A percentile compares a stretch with the other conserved stretches of the same genome.
Evolutionary conservation across 2,888 invertebrate species (phyloP).

Genomic region (Thysanoteuthis rhombus): DNA sequence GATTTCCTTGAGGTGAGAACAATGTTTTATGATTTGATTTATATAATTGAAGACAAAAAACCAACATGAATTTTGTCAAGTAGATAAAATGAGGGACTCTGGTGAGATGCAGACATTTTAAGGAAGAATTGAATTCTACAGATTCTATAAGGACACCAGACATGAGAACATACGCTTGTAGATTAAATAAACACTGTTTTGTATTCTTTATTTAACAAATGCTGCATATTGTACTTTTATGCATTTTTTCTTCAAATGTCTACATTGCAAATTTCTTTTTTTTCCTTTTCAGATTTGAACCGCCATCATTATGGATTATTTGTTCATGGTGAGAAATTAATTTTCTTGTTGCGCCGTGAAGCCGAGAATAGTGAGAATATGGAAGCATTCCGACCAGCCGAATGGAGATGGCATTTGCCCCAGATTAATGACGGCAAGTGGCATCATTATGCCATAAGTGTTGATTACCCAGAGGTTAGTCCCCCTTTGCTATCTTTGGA

Average conservation of each 20-base stretch:
- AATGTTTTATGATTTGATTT: too few species aligned
- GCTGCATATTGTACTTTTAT: background rate
- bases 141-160: too few species aligned
- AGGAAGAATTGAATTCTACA: too few species aligned
- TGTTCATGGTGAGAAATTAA: slow-evolving; percentile 95
- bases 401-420: slow-evolving; percentile 97
- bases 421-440: slow-evolving; percentile 96
- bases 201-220: background rate
- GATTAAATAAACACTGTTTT: too few species aligned
- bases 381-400: slow-evolving; percentile 82
- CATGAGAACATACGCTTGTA: too few species aligned
- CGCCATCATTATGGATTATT: slow-evolving; percentile 98
- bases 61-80: too few species aligned
- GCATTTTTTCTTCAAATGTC: background rate
- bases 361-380: slow-evolving; percentile 67
- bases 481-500: background rate
- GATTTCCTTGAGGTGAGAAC: too few species aligned
- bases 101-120: too few species aligned
- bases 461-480: slow-evolving; percentile 86
- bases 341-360: slow-evolving; percentile 88
- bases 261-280: background rate
- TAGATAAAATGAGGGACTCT: too few species aligned
- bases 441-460: slow-evolving; percentile 96
- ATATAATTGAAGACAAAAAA: too few species aligned
- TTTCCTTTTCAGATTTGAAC: slow-evolving; percentile 84